Evolutionary conservation across 2,797 vertebrate species (phyloP).

Genomic region (Scleropages formosus): DNA sequence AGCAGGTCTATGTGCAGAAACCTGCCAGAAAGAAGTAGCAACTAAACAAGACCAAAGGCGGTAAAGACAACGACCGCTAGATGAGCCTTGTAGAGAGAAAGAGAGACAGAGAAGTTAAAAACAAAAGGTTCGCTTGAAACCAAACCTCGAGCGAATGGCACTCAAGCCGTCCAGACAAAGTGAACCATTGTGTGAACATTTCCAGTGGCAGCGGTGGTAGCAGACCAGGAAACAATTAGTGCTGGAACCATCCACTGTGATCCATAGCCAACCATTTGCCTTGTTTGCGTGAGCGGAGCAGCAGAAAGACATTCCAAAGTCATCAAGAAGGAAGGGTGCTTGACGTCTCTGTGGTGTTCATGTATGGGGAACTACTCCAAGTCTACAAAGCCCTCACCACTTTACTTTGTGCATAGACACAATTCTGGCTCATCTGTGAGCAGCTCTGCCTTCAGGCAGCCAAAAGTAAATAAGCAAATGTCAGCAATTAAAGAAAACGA

Average conservation of each 20-base stretch:
- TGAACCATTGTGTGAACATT: not conserved
- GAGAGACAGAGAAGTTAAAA: not conserved
- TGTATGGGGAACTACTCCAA: too few relatives aligned
- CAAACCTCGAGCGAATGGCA: not conserved
- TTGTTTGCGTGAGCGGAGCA: too few relatives aligned
- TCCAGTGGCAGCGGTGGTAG: not conserved
- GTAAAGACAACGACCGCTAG: not conserved
- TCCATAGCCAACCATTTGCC: too few relatives aligned
- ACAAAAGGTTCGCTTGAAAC: not conserved
- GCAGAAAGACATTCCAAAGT: too few relatives aligned
- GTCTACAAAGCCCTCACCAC: too few relatives aligned
- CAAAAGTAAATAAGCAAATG: too few relatives aligned
- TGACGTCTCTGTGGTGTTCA: too few relatives aligned
- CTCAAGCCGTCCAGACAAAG: not conserved
- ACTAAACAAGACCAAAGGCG: not conserved
- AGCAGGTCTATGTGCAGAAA: not conserved
- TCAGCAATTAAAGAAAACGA: too few relatives aligned
- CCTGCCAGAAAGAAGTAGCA: not conserved
- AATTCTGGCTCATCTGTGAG: too few relatives aligned
- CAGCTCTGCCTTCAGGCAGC: too few relatives aligned
- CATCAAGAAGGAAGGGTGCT: too few relatives aligned
- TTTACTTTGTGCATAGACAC: too few relatives aligned
- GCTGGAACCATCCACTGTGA: not conserved
- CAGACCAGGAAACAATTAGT: not conserved
- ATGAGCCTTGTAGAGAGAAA: not conserved